Conservation (phyloP, 2,797 vertebrate genomes). For the Allobates femoralis region DNA sequence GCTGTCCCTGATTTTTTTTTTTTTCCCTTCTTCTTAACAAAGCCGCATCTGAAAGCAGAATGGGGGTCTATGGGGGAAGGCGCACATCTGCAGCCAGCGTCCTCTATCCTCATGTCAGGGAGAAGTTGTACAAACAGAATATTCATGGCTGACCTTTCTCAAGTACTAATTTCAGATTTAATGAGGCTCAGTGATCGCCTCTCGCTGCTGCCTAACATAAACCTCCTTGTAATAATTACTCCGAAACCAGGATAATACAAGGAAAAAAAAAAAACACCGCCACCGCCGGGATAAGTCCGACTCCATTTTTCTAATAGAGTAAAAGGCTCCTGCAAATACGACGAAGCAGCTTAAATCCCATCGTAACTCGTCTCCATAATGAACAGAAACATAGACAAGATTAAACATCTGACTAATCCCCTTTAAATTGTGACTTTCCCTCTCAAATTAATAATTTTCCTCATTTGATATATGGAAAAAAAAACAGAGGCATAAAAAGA, state of each 20-base stretch:
- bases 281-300: constrained; percentile 64
- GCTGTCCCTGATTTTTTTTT: constrained; percentile 40
- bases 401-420: constrained; percentile 57
- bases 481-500: constrained; percentile 25
- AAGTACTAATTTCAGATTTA: constrained; percentile 78
- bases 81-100: not conserved
- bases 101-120: constrained; percentile 68
- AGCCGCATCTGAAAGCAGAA: constrained; percentile 60
- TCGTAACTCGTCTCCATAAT: constrained; percentile 62
- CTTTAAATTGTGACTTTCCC: constrained; percentile 63
- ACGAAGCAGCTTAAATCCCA: constrained; percentile 62
- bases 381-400: constrained; percentile 66
- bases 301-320: constrained; percentile 72
- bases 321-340: constrained; percentile 63
- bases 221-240: constrained; percentile 73
- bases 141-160: constrained; percentile 77
- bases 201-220: constrained; percentile 73
- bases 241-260: constrained; percentile 37
- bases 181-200: constrained; percentile 74
- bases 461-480: constrained; percentile 61
- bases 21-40: constrained; percentile 57
- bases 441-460: constrained; percentile 62
- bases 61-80: constrained; percentile 15
- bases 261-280: constrained; percentile 69
- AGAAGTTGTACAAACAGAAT: constrained; percentile 73